phyloP scores from a whole-genome alignment of 2,888 invertebrate species.

The Phorcus lineatus region DNA sequence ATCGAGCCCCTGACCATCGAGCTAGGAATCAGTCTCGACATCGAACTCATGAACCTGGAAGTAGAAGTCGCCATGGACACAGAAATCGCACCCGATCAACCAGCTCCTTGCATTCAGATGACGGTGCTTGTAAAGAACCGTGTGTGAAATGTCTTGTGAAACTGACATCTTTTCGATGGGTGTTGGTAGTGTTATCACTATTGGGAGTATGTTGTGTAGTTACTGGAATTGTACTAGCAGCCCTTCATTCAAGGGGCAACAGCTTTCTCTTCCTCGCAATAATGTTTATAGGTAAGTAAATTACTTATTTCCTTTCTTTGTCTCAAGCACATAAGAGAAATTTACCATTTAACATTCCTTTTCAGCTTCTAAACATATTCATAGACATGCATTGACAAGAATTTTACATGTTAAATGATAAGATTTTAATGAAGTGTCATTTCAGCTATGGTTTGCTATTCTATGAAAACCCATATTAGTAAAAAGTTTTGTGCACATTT shows the following conservation, averaged over 20 bases:
- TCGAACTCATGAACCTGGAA: background rate
- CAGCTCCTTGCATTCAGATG: conserved; percentile 15
- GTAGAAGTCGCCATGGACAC: conserved; percentile 1
- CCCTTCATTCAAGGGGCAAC: conserved; percentile 67
- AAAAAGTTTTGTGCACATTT: too few species aligned
- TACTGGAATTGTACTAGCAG: conserved; percentile 73
- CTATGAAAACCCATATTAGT: too few species aligned
- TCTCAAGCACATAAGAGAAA: background rate
- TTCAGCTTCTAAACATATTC: too few species aligned
- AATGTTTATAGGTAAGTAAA: conserved; percentile 74
- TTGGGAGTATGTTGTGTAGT: conserved; percentile 73
- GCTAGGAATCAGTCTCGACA: conserved; percentile 16
- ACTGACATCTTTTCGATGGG: conserved; percentile 72
- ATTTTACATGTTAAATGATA: too few species aligned
- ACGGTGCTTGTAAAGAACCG: conserved; percentile 62
- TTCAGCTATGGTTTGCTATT: too few species aligned
- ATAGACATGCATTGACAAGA: too few species aligned
- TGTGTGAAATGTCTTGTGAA: conserved; percentile 69
- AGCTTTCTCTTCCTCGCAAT: conserved; percentile 73
- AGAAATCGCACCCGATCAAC: background rate
- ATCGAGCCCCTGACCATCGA: conserved; percentile 13
- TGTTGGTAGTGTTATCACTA: conserved; percentile 69
- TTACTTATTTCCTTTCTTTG: background rate
- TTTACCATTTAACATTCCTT: background rate
- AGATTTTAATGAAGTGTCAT: too few species aligned